phyloP scores from a whole-genome alignment of 2,797 vertebrate species.

The Sphaeramia orbicularis region DNA sequence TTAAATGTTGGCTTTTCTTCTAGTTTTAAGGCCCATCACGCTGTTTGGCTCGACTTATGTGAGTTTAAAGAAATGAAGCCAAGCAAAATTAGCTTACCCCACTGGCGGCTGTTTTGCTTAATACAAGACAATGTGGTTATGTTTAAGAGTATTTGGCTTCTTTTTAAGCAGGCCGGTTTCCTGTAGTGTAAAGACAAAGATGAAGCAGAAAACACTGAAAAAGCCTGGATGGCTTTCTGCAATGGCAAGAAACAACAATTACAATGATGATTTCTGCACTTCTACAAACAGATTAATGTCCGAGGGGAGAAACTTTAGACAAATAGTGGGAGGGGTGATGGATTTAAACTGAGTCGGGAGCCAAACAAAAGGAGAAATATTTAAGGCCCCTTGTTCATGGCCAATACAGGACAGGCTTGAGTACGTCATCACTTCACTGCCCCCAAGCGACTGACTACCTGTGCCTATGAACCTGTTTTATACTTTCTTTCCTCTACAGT shows the following conservation, averaged over 20 bases:
- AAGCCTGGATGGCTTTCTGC: conserved; percentile 31
- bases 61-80: too few species aligned
- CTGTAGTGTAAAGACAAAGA: conserved; percentile 17
- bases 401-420: conserved; percentile 38
- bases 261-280: conserved; percentile 58
- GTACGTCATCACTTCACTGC: conserved; percentile 34
- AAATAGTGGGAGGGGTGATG: conserved; percentile 60
- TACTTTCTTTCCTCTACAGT: conserved; percentile 6
- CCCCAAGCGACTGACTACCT: conserved; percentile 7
- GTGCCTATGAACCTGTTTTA: neutral
- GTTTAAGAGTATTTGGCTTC: too few species aligned
- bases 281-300: conserved; percentile 53
- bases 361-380: conserved; percentile 63
- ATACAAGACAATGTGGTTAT: too few species aligned
- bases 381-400: conserved; percentile 48
- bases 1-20: too few species aligned
- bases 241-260: conserved; percentile 53
- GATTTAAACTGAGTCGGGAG: conserved; percentile 37
- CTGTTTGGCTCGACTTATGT: too few species aligned
- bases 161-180: too few species aligned
- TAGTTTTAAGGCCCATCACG: too few species aligned
- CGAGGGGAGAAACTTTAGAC: conserved; percentile 55
- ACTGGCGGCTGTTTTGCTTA: too few species aligned
- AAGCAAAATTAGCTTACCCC: too few species aligned
- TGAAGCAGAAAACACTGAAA: neutral